Base-by-base conservation (phyloP, 2,113 vertebrate genomes). In the Pelusios castaneus region DNA sequence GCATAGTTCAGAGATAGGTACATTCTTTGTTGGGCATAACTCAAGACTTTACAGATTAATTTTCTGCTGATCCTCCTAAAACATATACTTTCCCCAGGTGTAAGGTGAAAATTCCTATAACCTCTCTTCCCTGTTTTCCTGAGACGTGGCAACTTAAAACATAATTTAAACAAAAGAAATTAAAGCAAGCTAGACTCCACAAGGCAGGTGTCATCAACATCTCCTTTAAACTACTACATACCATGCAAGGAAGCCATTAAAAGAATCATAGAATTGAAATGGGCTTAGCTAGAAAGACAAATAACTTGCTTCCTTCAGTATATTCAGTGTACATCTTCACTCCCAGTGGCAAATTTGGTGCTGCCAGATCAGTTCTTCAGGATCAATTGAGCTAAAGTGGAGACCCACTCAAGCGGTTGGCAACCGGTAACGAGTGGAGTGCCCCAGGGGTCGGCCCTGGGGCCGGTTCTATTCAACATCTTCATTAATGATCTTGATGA, bases 91-190 rank as follows among this genome's bases (percentile, higher is more conserved):
- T 31, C 2, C 22, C 34, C 8, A 77, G 5, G 10, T 88, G 94
- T 87, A 55, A 38, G 24, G 43, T 38, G 56, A 27, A 89, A 92
- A 17, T 63, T 34, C 25, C 3, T n/a, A 27, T 19, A 52, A 56
- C 31, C 31, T 25, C 63, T 84, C 0, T 17, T 6, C 5, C 13
- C 16, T 45, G 22, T 56, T 84, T 47, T 70, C n/a, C 43, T 19
- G 9, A 90, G 31, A 17, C 19, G 82, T 24, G 5, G 54, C n/a
- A 21, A 2, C 22, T 38, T 21, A 41, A 85, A 90, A 89, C 24
- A 75, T 24, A 75, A 75, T 45, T 75, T 2, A 1, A 89, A 80
- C 4, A 52, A 1, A 29, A 49, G 58, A 78, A 82, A 84, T 47
- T 86, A 58, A 70, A 38, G 73, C 3, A 29, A 92, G 12, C 19